A percentile compares a stretch with the other conserved stretches of the same genome.
These are phyloP conservation scores for Cryptoblepharus egeriae DNA, from an alignment of 2,797 vertebrate genomes.

Conservation along the genomic window DNA sequence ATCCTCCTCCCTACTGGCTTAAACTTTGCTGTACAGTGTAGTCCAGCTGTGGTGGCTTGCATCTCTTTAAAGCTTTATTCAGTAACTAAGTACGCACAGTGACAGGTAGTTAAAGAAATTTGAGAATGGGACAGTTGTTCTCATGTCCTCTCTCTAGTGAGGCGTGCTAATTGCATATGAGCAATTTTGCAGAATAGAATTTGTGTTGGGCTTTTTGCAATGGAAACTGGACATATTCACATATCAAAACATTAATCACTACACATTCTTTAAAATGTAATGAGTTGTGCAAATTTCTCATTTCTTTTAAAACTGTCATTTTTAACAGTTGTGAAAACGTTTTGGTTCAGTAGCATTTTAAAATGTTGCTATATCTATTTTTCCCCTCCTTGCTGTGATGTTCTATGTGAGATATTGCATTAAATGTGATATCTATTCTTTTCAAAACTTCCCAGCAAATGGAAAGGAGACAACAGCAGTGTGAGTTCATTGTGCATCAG, in stretches of 20 bases:
- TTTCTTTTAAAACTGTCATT: neutral
- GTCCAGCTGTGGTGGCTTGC: neutral
- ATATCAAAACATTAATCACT: neutral
- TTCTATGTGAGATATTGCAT: constrained; percentile 14
- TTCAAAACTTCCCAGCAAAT: constrained; percentile 83
- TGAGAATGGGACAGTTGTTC: neutral
- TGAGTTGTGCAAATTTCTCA: no score
- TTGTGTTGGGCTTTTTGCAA: neutral
- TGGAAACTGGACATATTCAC: neutral
- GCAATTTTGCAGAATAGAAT: neutral
- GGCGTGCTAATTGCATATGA: neutral
- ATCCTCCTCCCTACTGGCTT: neutral
- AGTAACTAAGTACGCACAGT: neutral
- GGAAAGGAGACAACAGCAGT: constrained; percentile 93
- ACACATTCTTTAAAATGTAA: neutral
- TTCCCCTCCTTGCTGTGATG: neutral
- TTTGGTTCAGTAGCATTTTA: neutral
- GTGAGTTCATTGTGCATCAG: constrained; percentile 92
- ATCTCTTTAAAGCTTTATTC: neutral
- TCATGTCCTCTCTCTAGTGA: neutral
- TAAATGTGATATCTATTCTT: constrained; percentile 39
- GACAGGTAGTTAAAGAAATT: neutral
- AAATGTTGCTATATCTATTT: neutral
- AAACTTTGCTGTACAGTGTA: neutral
- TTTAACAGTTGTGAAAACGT: neutral